Evolutionary conservation across 2,797 vertebrate species (phyloP), one percentile per base, ranked within the genome.

Genomic region (Sebastes oblongus): DNA sequence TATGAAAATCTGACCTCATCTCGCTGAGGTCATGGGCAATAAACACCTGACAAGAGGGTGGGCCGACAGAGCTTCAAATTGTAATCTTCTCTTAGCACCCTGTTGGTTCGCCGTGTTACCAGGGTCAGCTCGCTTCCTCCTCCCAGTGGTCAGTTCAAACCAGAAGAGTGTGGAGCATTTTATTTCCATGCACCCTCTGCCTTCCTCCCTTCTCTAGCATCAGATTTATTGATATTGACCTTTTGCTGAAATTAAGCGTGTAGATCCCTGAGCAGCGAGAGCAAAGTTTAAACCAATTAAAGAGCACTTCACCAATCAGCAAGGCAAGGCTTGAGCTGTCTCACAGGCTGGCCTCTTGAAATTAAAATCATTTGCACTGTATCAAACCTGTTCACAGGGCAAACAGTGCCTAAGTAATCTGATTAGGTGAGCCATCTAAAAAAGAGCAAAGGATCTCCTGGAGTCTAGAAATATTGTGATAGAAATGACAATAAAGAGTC

Each of bases 241-340:
- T 96, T 96, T 96, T 86, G 91, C 93, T 95, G 93, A 95, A 96
- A 96, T 95, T 94, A 96, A 96, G 91, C 91, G 81, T 88, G 92
- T 87, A 81, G 91, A 93, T 95, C 94, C 94, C 91, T 82, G 89
- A 94, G 89, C 92, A 89, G 86, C 65, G 36, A 89, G 95, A 94
- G 95, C 95, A 96, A 96, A 96, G 95, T 96, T 96, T 96, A 96
- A 95, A 96, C 95, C 94, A 96, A 96, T 96, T 96, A 96, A 95
- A 94, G 88, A 91, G 88, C 92, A 94, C 93, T 95, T 94, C 87
- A 91, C 90, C 92, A 93, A 95, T 94, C 93, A 93, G 86, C 79
- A 65, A 82, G 86, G 81, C 87, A 73, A 88, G 76, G 88, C 82
- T 62, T 27, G 81, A 89, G 83, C 88, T 93, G 90, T 93, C 93